These are phyloP conservation scores for Phengaris alcon DNA, from an alignment of 2,888 invertebrate genomes.

Conservation along the genomic window DNA sequence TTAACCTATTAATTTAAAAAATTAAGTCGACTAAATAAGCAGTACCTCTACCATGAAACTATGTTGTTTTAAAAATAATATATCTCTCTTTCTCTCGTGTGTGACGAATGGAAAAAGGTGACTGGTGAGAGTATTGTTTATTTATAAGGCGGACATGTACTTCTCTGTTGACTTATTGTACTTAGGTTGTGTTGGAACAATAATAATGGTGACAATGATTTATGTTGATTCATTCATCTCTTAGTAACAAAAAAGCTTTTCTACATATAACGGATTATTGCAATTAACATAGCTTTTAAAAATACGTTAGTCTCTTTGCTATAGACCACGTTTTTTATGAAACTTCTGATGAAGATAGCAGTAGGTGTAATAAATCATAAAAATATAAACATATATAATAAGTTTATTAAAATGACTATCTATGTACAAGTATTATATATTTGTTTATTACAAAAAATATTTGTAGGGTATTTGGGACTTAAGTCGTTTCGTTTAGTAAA, in stretches of 20 bases:
- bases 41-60: neutral
- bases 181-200: conserved; percentile 44
- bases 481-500: conserved; percentile 2
- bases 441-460: conserved; percentile 12
- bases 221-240: conserved; percentile 33
- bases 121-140: neutral
- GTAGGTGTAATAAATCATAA: neutral
- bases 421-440: conserved; percentile 17
- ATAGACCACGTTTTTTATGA: too few species aligned
- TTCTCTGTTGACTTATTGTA: conserved; percentile 36
- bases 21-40: neutral
- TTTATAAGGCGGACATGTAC: conserved; percentile 15
- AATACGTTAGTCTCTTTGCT: too few species aligned
- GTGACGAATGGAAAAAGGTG: neutral
- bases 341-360: too few species aligned
- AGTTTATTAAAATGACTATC: conserved; percentile 26
- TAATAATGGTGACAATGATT: conserved; percentile 41
- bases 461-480: neutral
- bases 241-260: neutral
- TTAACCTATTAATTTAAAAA: neutral
- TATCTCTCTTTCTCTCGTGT: neutral
- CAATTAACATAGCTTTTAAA: too few species aligned
- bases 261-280: too few species aligned
- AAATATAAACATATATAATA: conserved; percentile 14
- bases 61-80: neutral